These are phyloP conservation scores for Sitta europaea DNA, from an alignment of 2,113 vertebrate genomes.

Conservation along the genomic window DNA sequence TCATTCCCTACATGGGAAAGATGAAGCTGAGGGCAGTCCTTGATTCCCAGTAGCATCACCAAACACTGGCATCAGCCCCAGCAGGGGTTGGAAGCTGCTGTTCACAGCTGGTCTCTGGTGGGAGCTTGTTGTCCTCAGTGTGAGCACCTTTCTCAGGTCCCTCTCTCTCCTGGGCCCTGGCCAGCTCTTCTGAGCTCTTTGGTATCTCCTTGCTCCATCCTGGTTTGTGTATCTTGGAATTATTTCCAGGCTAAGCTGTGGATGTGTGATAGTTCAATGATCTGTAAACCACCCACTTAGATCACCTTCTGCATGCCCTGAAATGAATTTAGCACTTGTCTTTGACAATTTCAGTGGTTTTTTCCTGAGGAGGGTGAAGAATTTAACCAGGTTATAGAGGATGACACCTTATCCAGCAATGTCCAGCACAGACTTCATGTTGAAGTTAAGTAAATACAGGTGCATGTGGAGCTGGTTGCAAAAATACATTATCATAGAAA, in stretches of 20 bases:
- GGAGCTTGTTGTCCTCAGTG: accelerated
- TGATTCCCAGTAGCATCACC: not conserved
- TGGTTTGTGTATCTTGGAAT: not conserved
- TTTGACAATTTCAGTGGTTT: not conserved
- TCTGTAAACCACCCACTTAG: not conserved
- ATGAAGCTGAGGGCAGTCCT: not conserved
- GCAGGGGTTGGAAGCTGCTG: not conserved
- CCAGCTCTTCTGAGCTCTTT: not conserved
- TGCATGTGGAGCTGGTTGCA: not conserved
- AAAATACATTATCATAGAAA: not conserved
- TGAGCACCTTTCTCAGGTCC: not conserved
- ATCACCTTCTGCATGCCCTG: not conserved
- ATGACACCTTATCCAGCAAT: not conserved
- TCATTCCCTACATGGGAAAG: not conserved
- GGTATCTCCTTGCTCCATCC: not conserved
- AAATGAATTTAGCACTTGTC: not conserved
- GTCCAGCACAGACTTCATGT: not conserved
- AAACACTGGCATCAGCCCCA: not conserved
- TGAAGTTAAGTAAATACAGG: not conserved
- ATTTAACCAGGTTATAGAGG: not conserved
- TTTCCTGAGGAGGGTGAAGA: not conserved
- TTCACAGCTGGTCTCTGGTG: not conserved
- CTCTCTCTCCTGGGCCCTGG: not conserved
- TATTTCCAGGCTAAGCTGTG: not conserved
- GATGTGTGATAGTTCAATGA: not conserved